Base-by-base conservation (phyloP, 2,888 invertebrate genomes). In the Drosophila pegasa region DNA sequence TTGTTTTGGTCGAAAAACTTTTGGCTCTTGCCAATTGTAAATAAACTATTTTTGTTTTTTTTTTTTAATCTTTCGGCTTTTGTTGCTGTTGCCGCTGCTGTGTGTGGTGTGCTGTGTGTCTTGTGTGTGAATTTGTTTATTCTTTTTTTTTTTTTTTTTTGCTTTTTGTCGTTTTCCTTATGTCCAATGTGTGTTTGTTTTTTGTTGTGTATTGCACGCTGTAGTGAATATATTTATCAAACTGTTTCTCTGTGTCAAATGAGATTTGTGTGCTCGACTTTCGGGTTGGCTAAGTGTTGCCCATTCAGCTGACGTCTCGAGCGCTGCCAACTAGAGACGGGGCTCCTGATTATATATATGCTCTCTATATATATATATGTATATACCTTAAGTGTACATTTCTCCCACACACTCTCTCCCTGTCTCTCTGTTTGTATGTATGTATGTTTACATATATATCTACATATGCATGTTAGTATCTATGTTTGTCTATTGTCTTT, bases 301-400 rank as follows among this genome's bases (percentile, higher is more conserved):
- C 62, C 51, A 29, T 48, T 63, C 20, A 25, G 64, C 63, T 81
- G 81, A 68, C 51, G 56, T 76, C n/a, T 20, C 65, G 72, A 72
- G 71, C 80, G 61, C 73, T 66, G 75, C 65, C 66, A 16, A 56
- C 76, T 83, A 83, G 80, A 78, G 6, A 73, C 62, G 45, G n/a
- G n/a, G n/a, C n/a, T n/a, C n/a, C n/a, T n/a, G n/a, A n/a, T n/a
- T n/a, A n/a, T n/a, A n/a, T n/a, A n/a, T 35, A 27, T 16, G 20
- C 29, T 33, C 6, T 7, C 16, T 33, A 33, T 43, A 18, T 35
- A 50, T 16, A 31, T 45, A 31, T 57, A 58, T 66, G n/a, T 51
- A 33, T 45, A 1, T 27, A 16, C 12, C 5, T 14, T 14, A 33
- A 8, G 7, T 38, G n/a, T 54, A 20, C 57, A 35, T 45, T n/a